Conservation (phyloP, 1,140 invertebrate genomes). For the Physella acuta region DNA sequence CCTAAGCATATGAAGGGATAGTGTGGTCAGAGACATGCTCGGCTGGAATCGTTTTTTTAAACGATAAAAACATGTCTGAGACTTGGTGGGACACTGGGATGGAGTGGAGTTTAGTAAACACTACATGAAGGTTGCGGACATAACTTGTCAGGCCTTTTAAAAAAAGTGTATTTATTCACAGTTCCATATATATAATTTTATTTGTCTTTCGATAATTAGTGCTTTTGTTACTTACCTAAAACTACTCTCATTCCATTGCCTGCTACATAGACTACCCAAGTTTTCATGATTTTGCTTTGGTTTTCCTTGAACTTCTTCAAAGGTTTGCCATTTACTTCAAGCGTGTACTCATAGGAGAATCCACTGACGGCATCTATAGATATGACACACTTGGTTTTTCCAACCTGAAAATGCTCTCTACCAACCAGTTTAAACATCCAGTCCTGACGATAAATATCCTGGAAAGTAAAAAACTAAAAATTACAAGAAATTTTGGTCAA, state of each 20-base stretch:
- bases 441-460: conserved; percentile 77
- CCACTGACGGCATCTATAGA: conserved; percentile 75
- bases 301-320: conserved; percentile 78
- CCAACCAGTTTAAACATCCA: conserved; percentile 91
- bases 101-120: too few relatives aligned
- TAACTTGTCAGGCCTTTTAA: too few relatives aligned
- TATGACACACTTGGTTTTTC: conserved; percentile 64
- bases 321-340: conserved; percentile 69
- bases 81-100: too few relatives aligned
- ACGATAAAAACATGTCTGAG: too few relatives aligned
- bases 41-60: too few relatives aligned
- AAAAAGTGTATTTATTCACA: too few relatives aligned
- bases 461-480: conserved; percentile 5
- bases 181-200: not conserved
- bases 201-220: not conserved
- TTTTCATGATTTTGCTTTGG: conserved; percentile 71
- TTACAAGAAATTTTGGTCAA: too few relatives aligned
- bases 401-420: conserved; percentile 67
- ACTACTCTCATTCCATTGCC: conserved; percentile 66
- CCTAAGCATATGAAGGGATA: too few relatives aligned
- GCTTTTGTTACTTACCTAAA: too few relatives aligned
- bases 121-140: too few relatives aligned
- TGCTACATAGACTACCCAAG: conserved; percentile 65
- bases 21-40: too few relatives aligned
- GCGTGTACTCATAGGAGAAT: conserved; percentile 78